These are phyloP conservation scores for Pelecanus crispus DNA, from an alignment of 2,113 vertebrate genomes.

Conservation along the genomic window DNA sequence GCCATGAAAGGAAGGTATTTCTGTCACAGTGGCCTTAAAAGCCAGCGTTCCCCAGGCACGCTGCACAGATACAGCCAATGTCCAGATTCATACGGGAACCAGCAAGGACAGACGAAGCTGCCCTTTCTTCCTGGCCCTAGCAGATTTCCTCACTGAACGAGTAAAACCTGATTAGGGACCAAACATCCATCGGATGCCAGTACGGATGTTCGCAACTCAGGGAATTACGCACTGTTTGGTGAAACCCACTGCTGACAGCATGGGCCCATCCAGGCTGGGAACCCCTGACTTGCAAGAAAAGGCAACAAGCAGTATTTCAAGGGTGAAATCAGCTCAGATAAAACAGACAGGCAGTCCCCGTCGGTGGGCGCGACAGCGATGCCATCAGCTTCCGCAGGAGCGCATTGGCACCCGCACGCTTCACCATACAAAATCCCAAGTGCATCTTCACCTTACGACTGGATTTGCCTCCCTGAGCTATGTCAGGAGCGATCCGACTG, in stretches of 20 bases:
- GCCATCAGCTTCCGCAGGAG: not conserved
- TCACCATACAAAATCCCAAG: not conserved
- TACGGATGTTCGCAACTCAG: not conserved
- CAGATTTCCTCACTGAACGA: not conserved
- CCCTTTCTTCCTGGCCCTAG: not conserved
- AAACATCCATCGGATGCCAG: not conserved
- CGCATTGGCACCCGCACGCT: not conserved
- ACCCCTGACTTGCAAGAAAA: not conserved
- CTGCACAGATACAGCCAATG: not conserved
- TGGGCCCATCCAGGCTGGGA: not conserved
- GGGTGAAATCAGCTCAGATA: not conserved
- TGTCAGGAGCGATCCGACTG: not conserved
- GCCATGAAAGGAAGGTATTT: not conserved
- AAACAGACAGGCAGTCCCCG: not conserved
- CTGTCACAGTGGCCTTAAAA: not conserved
- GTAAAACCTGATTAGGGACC: not conserved
- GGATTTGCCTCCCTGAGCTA: not conserved
- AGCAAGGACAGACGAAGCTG: not conserved
- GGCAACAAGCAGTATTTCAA: not conserved
- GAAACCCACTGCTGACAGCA: not conserved
- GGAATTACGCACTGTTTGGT: not conserved
- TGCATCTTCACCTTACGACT: not conserved
- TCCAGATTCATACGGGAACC: not conserved
- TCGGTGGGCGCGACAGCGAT: accelerated
- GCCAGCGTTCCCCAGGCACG: accelerated